Evolutionary conservation across 92 coral and sea anemone genomes (phyloP), one percentile per base, ranked within the genome.

Genomic region (Pocillopora meandrina): DNA sequence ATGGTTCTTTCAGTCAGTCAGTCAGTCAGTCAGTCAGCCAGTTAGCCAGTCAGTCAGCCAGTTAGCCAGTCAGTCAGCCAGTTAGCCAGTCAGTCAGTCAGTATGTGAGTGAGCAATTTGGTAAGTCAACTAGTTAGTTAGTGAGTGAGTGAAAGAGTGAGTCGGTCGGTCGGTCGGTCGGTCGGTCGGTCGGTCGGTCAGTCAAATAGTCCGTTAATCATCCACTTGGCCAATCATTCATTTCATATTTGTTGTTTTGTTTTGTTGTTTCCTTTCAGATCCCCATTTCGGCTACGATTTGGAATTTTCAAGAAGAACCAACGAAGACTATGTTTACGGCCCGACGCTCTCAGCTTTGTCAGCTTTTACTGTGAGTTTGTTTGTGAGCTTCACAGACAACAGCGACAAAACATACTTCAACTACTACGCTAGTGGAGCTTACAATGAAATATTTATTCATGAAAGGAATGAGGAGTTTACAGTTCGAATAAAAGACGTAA

Each of bases 401-500:
- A 85, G 76, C 9, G 82, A 87, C 65, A 89, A 83, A 47, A 83
- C 85, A 0, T 92, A 74, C 63, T 17, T 92, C 5, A 89, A 87
- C 10, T 92, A 92, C 75, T 91, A 81, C 49, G 75, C 84, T n/a
- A 5, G 34, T 15, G 42, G 62, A 21, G 16, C 56, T 10, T 0
- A 20, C 14, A 92, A 92, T 75, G 95, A 86, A 58, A 86, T 92
- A 68, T 86, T 89, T 12, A 33, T 92, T 17, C 86, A 66, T 59
- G 93, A 89, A 75, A 85, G 89, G 47, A 15, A 20, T 14, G 12
- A 31, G 6, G 34, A 20, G 0, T 84, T 89, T 26, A 21, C 16
- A 1, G 3, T 92, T 14, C 76, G 90, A 76, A 81, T 89, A 47
- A 79, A 36, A 66, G 34, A 47, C 12, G 0, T 18, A 14, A 8